These are phyloP conservation scores for Helogale parvula DNA, from an alignment of 2,113 vertebrate genomes.

Conservation along the genomic window DNA sequence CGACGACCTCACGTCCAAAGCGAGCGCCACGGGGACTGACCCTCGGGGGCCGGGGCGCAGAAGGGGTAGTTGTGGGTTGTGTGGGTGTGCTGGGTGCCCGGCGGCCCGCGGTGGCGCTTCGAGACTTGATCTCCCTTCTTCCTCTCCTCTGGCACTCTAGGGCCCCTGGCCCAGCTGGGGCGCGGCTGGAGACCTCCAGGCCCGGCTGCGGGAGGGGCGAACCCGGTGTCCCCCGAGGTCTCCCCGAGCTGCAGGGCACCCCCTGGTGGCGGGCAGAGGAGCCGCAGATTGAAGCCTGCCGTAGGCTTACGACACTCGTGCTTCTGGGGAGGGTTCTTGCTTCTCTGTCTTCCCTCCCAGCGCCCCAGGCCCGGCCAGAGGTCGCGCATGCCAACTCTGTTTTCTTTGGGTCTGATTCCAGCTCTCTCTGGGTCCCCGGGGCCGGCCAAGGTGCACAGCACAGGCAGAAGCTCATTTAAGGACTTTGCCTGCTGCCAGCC, in stretches of 20 bases:
- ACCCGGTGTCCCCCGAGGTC: background rate
- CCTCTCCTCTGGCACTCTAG: background rate
- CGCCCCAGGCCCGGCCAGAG: background rate
- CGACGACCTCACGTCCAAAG: constrained; percentile 48
- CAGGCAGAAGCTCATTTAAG: background rate
- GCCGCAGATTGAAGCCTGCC: background rate
- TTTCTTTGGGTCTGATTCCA: background rate
- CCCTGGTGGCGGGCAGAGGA: constrained; percentile 58
- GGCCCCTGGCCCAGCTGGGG: background rate
- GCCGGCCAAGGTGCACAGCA: background rate
- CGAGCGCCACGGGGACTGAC: background rate
- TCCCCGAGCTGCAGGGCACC: constrained; percentile 62
- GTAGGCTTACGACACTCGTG: background rate
- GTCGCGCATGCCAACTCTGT: background rate
- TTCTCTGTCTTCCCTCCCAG: background rate
- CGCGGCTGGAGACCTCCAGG: background rate
- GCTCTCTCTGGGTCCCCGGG: background rate
- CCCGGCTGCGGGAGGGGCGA: background rate
- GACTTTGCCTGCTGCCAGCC: background rate
- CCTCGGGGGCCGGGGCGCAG: background rate
- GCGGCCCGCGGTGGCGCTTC: background rate
- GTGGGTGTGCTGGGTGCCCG: background rate
- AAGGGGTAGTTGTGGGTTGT: background rate
- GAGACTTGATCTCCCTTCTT: background rate
- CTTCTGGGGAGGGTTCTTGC: background rate